phyloP scores from a whole-genome alignment of 2,888 invertebrate genomes.

The Aleiodes leptofemur region DNA sequence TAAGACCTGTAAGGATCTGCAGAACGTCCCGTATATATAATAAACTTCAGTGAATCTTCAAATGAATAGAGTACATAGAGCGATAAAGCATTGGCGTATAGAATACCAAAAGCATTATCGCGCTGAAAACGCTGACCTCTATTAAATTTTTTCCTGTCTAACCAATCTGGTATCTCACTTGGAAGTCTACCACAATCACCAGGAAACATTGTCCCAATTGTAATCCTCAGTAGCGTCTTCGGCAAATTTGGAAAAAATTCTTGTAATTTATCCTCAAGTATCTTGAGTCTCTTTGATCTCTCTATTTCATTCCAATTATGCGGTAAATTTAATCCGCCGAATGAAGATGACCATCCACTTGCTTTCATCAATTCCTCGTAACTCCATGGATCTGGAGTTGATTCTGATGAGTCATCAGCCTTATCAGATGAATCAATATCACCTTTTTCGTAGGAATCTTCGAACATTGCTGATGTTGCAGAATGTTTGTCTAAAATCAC shows the following conservation, averaged over 20 bases:
- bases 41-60: constrained; percentile 71
- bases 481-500: too few relatives aligned
- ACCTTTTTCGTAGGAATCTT: too few relatives aligned
- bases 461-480: too few relatives aligned
- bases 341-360: neutral
- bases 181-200: constrained; percentile 61
- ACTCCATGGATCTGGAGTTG: too few relatives aligned
- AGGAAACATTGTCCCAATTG: constrained; percentile 35
- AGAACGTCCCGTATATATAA: constrained; percentile 76
- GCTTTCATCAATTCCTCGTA: too few relatives aligned
- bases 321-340: constrained; percentile 28
- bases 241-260: constrained; percentile 44
- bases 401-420: too few relatives aligned
- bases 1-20: constrained; percentile 75
- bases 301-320: constrained; percentile 45
- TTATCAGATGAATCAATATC: too few relatives aligned
- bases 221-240: constrained; percentile 39
- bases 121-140: constrained; percentile 75
- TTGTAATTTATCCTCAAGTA: constrained; percentile 26
- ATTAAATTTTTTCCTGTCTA: constrained; percentile 74
- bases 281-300: constrained; percentile 42
- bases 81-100: constrained; percentile 71
- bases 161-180: constrained; percentile 71
- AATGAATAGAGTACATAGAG: constrained; percentile 74
- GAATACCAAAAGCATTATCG: constrained; percentile 70